Evolutionary conservation across 2,888 invertebrate species (phyloP).

Genomic region (Drosophila colorata): DNA sequence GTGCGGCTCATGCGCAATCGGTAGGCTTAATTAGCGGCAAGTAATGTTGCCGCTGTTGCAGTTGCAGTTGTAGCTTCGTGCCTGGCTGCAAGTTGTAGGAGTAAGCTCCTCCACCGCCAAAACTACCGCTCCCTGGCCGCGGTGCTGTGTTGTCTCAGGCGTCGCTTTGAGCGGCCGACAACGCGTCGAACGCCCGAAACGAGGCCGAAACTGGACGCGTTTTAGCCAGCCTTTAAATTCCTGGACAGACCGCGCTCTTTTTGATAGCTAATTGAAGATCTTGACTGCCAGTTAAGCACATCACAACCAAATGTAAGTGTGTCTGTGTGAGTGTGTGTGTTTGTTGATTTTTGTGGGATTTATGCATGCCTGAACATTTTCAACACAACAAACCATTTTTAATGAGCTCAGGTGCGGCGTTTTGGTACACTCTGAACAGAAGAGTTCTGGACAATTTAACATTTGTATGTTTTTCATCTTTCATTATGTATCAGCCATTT

Average conservation of each 20-base stretch:
- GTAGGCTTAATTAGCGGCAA: conserved; percentile 83
- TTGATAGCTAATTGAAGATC: conserved; percentile 83
- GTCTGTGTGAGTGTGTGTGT: conserved; percentile 3
- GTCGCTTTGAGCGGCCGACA: conserved; percentile 57
- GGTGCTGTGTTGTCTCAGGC: conserved; percentile 4
- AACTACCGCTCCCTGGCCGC: background rate
- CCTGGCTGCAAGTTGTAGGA: conserved; percentile 61
- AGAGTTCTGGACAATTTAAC: background rate
- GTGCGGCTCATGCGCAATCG: conserved; percentile 63
- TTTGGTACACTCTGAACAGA: background rate
- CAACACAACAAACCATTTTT: conserved; percentile 16
- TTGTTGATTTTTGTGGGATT: conserved; percentile 20
- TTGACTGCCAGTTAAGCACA: conserved; percentile 63
- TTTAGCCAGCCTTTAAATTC: conserved; percentile 63
- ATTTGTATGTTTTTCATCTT: too few species aligned
- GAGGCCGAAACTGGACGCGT: conserved; percentile 58
- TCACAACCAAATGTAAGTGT: conserved; percentile 24
- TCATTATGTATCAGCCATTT: too few species aligned
- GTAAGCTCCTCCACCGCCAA: conserved; percentile 20
- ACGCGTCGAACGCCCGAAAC: conserved; percentile 45
- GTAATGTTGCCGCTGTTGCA: conserved; percentile 68
- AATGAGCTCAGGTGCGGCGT: conserved; percentile 25
- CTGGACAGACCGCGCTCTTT: conserved; percentile 44
- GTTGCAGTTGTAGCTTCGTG: conserved; percentile 43
- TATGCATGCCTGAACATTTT: conserved; percentile 19